Percentiles rank a stretch among this genome's conserved stretches.
Evolutionary conservation across 2,888 invertebrate genomes (phyloP).

Genomic region (Volucella inflata): DNA sequence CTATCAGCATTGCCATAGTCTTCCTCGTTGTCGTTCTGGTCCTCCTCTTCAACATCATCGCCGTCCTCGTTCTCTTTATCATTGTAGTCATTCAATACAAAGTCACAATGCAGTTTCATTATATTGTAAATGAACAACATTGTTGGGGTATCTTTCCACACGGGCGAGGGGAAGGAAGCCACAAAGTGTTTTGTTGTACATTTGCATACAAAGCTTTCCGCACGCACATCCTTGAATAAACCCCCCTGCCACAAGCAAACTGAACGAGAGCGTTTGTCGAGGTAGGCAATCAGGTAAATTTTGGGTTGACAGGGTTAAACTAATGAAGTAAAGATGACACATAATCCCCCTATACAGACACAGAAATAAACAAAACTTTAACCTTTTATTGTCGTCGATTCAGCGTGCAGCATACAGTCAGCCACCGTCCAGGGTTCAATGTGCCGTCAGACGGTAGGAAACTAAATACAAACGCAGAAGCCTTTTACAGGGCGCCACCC

Average conservation of each 20-base stretch:
- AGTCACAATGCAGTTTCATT: constrained; percentile 75
- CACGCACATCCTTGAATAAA: neutral
- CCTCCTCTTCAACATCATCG: constrained; percentile 7
- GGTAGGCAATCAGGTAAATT: constrained; percentile 56
- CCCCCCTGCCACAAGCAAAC: neutral
- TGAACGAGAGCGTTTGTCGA: constrained; percentile 46
- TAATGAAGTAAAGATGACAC: constrained; percentile 71
- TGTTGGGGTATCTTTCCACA: constrained; percentile 52
- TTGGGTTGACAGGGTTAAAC: constrained; percentile 34
- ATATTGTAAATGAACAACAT: constrained; percentile 74
- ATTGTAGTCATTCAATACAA: constrained; percentile 47
- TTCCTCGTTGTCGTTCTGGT: neutral
- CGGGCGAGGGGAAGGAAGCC: constrained; percentile 37
- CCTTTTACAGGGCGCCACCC: constrained; percentile 14
- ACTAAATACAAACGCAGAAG: constrained; percentile 47
- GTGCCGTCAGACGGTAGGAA: constrained; percentile 53
- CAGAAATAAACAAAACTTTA: neutral
- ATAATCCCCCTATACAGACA: constrained; percentile 45
- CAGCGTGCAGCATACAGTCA: neutral
- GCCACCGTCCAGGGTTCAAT: constrained; percentile 48
- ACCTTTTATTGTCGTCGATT: too few relatives aligned
- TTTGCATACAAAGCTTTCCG: constrained; percentile 14
- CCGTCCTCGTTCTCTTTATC: constrained; percentile 8
- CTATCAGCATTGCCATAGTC: neutral
- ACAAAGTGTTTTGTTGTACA: constrained; percentile 63